A percentile compares a stretch with the other conserved stretches of the same genome.
phyloP scores from a whole-genome alignment of 1,140 invertebrate genomes.

The Aphis craccivora region DNA sequence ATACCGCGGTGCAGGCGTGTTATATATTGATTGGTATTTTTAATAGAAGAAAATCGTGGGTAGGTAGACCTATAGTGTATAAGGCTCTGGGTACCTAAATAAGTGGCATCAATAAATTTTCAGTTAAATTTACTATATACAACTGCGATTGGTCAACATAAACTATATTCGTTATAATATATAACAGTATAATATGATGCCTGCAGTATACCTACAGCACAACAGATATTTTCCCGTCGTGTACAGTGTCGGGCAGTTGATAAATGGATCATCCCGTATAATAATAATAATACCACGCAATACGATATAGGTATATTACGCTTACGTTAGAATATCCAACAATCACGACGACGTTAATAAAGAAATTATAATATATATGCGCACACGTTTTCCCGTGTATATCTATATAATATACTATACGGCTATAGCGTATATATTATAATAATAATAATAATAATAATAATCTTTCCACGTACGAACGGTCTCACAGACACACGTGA shows the following conservation, averaged over 20 bases:
- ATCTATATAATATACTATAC: background rate
- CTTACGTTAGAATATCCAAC: background rate
- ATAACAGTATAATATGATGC: no score
- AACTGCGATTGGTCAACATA: background rate
- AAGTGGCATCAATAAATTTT: background rate
- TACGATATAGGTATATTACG: background rate
- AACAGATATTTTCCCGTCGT: background rate
- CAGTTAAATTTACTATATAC: background rate
- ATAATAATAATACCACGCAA: background rate
- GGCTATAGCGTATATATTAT: background rate
- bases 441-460: background rate
- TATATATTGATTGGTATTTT: background rate
- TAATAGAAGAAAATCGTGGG: background rate
- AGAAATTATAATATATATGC: slow-evolving; percentile 41
- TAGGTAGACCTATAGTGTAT: no score
- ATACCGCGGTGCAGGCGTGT: background rate
- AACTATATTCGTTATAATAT: background rate
- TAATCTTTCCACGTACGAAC: background rate
- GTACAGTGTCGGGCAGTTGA: background rate
- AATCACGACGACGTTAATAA: slow-evolving; percentile 43
- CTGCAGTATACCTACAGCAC: no score
- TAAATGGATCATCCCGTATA: background rate
- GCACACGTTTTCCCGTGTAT: slow-evolving; percentile 13
- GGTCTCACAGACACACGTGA: background rate
- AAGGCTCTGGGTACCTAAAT: background rate